A percentile compares a stretch with the other conserved stretches of the same genome.
Evolutionary conservation across 2,888 invertebrate genomes (phyloP).

Genomic region (Tipula vernalis): DNA sequence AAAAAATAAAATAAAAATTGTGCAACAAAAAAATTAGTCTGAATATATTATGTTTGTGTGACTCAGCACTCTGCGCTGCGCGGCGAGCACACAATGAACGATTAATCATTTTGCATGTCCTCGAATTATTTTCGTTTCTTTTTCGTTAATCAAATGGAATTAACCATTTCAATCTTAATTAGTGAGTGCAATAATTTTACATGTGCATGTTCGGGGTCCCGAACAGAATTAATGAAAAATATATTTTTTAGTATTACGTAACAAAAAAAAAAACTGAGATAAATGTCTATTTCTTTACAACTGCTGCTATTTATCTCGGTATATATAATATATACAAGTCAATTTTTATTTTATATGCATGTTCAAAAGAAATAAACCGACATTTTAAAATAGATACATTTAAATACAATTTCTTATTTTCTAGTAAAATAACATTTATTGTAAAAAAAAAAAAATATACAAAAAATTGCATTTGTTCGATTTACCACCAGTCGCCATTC

Average conservation of each 20-base stretch:
- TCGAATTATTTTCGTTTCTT: background rate
- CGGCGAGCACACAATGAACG: background rate
- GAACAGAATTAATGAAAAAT: background rate
- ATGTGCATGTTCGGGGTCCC: background rate
- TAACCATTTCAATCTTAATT: background rate
- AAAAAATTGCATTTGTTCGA: background rate
- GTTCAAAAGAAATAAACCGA: background rate
- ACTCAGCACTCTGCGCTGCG: background rate
- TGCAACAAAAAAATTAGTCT: background rate
- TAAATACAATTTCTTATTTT: background rate
- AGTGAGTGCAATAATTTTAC: background rate
- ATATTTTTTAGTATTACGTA: background rate
- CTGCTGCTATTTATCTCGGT: background rate
- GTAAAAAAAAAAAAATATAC: background rate
- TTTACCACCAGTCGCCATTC: background rate
- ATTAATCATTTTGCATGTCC: background rate
- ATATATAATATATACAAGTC: background rate
- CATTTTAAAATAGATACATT: background rate
- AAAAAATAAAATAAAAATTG: background rate
- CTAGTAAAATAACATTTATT: background rate
- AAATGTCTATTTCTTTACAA: background rate
- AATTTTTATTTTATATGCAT: background rate
- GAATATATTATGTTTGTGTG: background rate
- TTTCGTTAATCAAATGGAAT: background rate
- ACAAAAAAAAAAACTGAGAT: background rate